These are phyloP conservation scores for Autographa pulchrina DNA, from an alignment of 2,888 invertebrate species.

Conservation along the genomic window DNA sequence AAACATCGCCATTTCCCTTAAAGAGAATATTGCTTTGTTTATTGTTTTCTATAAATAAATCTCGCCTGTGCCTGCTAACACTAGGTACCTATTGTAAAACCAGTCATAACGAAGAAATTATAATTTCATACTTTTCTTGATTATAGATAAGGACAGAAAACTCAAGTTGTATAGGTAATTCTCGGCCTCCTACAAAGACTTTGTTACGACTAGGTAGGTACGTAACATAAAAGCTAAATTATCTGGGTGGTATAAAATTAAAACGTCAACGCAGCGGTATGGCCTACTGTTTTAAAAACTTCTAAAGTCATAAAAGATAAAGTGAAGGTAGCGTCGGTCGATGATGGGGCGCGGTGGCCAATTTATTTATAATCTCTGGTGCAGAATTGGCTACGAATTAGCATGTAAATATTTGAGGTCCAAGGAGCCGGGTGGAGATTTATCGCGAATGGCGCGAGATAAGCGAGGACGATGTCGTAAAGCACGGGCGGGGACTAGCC, in stretches of 20 bases:
- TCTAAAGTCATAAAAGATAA: slow-evolving; percentile 85
- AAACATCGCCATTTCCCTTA: slow-evolving; percentile 17
- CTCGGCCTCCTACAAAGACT: slow-evolving; percentile 66
- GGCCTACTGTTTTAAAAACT: slow-evolving; percentile 82
- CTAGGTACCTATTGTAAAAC: slow-evolving; percentile 27
- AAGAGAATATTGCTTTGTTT: slow-evolving; percentile 40
- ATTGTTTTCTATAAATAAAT: slow-evolving; percentile 19
- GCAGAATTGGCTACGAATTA: slow-evolving; percentile 88
- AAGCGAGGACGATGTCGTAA: slow-evolving; percentile 86
- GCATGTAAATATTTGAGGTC: slow-evolving; percentile 89
- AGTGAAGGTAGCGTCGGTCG: slow-evolving; percentile 74
- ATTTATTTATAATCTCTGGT: slow-evolving; percentile 89
- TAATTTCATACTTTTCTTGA: slow-evolving; percentile 42
- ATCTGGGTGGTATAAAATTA: slow-evolving; percentile 82
- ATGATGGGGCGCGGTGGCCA: slow-evolving; percentile 81
- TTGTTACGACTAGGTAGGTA: slow-evolving; percentile 69
- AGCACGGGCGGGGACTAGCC: slow-evolving; percentile 73
- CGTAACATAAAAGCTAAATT: slow-evolving; percentile 77
- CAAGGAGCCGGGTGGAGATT: slow-evolving; percentile 86
- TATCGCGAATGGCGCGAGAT: slow-evolving; percentile 85
- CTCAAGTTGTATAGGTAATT: slow-evolving; percentile 64
- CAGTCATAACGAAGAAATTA: slow-evolving; percentile 26
- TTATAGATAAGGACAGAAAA: slow-evolving; percentile 47
- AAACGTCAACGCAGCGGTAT: slow-evolving; percentile 76
- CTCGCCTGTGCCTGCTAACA: slow-evolving; percentile 7